These are phyloP conservation scores for Antrozous pallidus DNA, from an alignment of 2,797 vertebrate species.

Conservation along the genomic window DNA sequence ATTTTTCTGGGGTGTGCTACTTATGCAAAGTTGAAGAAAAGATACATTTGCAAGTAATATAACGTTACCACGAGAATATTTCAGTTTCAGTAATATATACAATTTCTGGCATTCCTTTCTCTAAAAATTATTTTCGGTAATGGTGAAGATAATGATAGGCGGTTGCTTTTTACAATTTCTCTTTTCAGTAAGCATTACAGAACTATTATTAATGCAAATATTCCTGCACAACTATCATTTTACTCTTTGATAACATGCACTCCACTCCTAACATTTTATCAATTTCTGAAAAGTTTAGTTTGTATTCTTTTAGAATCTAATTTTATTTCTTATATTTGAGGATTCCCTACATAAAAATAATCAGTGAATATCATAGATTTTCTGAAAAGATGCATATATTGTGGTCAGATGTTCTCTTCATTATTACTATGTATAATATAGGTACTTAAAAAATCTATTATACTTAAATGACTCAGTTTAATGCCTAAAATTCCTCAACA, in stretches of 20 bases:
- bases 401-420: not conserved
- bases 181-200: not conserved
- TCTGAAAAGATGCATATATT: not conserved
- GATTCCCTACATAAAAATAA: not conserved
- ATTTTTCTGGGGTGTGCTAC: not conserved
- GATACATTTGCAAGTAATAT: not conserved
- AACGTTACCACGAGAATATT: not conserved
- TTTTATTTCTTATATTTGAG: not conserved
- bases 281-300: not conserved
- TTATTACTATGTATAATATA: not conserved
- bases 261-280: not conserved
- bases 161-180: not conserved
- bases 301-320: conserved; percentile 10
- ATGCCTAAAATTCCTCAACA: not conserved
- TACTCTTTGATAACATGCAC: not conserved
- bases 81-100: not conserved
- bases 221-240: not conserved
- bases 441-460: not conserved
- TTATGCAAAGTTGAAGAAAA: not conserved
- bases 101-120: not conserved
- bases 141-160: not conserved
- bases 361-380: not conserved
- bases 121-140: not conserved
- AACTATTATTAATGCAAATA: not conserved
- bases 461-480: not conserved